These are phyloP conservation scores for Neosilurus hyrtlii DNA, from an alignment of 2,797 vertebrate genomes.

Conservation along the genomic window DNA sequence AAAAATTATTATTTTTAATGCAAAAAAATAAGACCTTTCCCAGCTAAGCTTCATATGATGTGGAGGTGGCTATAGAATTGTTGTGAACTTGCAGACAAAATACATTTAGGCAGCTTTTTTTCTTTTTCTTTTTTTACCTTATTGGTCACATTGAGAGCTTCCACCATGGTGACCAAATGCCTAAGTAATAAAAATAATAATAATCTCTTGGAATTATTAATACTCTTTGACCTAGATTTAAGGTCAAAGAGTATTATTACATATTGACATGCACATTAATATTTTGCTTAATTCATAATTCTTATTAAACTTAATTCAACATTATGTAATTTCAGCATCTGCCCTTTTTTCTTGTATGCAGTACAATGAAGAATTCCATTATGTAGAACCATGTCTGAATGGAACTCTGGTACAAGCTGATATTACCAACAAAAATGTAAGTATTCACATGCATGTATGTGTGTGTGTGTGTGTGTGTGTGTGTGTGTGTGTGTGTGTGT, in stretches of 20 bases:
- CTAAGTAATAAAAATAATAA: not conserved
- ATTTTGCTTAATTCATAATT: not conserved
- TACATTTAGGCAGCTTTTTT: not conserved
- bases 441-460: conserved; percentile 47
- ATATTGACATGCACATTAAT: not conserved
- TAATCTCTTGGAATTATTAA: not conserved
- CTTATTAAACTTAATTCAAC: not conserved
- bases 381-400: conserved; percentile 92
- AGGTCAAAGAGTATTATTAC: not conserved
- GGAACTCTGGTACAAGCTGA: conserved; percentile 96
- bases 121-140: not conserved
- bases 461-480: not conserved
- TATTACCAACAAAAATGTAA: conserved; percentile 95
- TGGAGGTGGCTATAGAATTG: not conserved
- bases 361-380: conserved; percentile 95
- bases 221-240: not conserved
- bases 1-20: too few species aligned
- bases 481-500: not conserved
- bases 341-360: conserved; percentile 60
- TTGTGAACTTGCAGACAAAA: not conserved
- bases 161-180: not conserved
- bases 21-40: not conserved
- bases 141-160: not conserved
- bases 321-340: not conserved
- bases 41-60: not conserved